Percentiles rank a stretch among this genome's conserved stretches.
Conservation (phyloP, 1,140 invertebrate species). For the Drosophila miranda region DNA sequence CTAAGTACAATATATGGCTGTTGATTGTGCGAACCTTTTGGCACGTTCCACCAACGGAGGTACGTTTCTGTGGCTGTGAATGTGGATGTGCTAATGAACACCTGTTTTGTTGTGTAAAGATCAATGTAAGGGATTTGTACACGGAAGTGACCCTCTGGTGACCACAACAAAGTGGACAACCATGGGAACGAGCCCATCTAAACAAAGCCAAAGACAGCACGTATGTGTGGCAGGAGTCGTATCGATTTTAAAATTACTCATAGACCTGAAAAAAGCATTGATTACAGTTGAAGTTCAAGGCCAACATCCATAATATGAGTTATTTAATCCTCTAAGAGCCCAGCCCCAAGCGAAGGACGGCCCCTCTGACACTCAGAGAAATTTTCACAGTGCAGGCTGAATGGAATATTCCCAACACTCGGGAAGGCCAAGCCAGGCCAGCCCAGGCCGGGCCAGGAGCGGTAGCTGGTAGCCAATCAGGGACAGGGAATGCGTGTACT, state of each 20-base stretch:
- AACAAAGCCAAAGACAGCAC: neutral
- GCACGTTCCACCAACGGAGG: conserved; percentile 10
- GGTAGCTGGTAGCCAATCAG: conserved; percentile 40
- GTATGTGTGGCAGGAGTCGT: neutral
- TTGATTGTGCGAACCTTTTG: conserved; percentile 30
- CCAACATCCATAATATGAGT: conserved; percentile 4
- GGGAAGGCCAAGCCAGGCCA: too few relatives aligned
- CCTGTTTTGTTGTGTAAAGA: conserved; percentile 21
- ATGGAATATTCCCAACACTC: conserved; percentile 14
- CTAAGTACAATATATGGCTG: conserved; percentile 8
- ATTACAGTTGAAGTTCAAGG: conserved; percentile 37
- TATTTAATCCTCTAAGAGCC: conserved; percentile 1
- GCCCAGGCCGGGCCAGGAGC: too few relatives aligned
- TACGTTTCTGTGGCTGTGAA: too few relatives aligned
- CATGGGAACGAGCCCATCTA: conserved; percentile 12
- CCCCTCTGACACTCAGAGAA: too few relatives aligned
- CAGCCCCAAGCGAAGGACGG: neutral
- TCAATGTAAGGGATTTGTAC: too few relatives aligned
- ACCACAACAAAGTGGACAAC: conserved; percentile 3
- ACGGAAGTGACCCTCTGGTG: too few relatives aligned
- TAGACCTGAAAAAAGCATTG: conserved; percentile 15
- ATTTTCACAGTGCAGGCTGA: conserved; percentile 10
- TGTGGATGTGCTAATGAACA: conserved; percentile 24
- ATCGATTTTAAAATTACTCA: conserved; percentile 23
- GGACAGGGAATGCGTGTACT: conserved; percentile 34